These are phyloP conservation scores for Sebastes fasciatus DNA, from an alignment of 2,113 vertebrate genomes.

Conservation along the genomic window DNA sequence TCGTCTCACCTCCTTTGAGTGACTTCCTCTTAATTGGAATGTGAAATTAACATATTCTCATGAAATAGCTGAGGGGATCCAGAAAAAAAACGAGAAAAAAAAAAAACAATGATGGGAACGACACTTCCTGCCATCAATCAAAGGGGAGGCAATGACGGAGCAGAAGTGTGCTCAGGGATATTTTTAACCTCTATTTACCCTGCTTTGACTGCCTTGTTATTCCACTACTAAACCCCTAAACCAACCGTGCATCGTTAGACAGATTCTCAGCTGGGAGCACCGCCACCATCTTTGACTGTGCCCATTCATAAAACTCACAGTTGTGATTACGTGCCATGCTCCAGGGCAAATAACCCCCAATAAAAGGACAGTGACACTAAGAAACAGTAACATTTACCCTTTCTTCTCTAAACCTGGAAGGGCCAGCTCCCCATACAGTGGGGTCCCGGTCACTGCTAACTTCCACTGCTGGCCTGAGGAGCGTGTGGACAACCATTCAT, in stretches of 20 bases:
- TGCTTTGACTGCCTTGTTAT: slow-evolving; percentile 55
- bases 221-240: slow-evolving; percentile 24
- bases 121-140: slow-evolving; percentile 69
- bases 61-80: slow-evolving; percentile 66
- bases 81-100: slow-evolving; percentile 6
- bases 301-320: slow-evolving; percentile 49
- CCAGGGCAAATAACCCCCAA: slow-evolving; percentile 22
- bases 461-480: neutral
- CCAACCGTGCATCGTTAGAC: slow-evolving; percentile 8
- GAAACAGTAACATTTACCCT: neutral
- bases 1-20: slow-evolving; percentile 66
- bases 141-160: slow-evolving; percentile 49
- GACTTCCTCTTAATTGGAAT: slow-evolving; percentile 74
- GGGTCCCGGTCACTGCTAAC: neutral
- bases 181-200: slow-evolving; percentile 72
- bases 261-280: slow-evolving; percentile 38
- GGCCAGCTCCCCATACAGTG: neutral
- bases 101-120: slow-evolving; percentile 44
- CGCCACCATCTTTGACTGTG: slow-evolving; percentile 29
- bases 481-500: slow-evolving; percentile 15
- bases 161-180: slow-evolving; percentile 57
- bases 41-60: slow-evolving; percentile 74
- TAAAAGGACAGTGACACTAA: slow-evolving; percentile 11
- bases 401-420: neutral
- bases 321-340: slow-evolving; percentile 31